Evolutionary conservation across 2,113 vertebrate species (phyloP).

Genomic region (Nerophis lumbriciformis): DNA sequence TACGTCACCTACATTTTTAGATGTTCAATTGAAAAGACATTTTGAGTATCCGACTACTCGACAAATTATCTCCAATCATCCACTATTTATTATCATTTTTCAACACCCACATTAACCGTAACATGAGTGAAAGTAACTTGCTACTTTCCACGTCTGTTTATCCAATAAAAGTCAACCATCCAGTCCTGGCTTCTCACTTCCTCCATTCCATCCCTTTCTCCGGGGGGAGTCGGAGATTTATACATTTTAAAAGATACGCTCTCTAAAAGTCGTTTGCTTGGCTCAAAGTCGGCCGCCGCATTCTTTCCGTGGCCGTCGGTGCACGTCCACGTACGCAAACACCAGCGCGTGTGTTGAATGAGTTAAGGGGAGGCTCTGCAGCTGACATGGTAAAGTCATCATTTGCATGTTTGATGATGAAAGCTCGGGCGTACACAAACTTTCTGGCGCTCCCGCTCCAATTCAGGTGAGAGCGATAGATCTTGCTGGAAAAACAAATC

Average conservation of each 20-base stretch:
- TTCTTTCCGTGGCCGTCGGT: slow-evolving; percentile 33
- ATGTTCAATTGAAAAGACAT: too few species aligned
- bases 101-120: neutral
- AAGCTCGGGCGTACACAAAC: neutral
- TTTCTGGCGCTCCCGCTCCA: neutral
- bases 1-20: too few species aligned
- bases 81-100: neutral
- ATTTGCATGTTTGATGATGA: neutral
- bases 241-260: slow-evolving; percentile 30
- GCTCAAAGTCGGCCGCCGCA: slow-evolving; percentile 23
- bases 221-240: slow-evolving; percentile 1
- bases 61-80: neutral
- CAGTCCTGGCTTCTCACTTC: slow-evolving; percentile 4
- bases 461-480: neutral
- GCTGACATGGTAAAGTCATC: slow-evolving; percentile 41
- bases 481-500: neutral
- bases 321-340: neutral
- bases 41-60: too few species aligned
- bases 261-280: slow-evolving; percentile 9
- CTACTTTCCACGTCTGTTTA: neutral
- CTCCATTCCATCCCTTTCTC: slow-evolving; percentile 8
- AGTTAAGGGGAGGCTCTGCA: slow-evolving; percentile 14
- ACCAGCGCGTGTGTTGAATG: slow-evolving; percentile 2
- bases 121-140: neutral
- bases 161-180: neutral